phyloP scores from a whole-genome alignment of 2,888 invertebrate genomes.

The Erebia epiphron region DNA sequence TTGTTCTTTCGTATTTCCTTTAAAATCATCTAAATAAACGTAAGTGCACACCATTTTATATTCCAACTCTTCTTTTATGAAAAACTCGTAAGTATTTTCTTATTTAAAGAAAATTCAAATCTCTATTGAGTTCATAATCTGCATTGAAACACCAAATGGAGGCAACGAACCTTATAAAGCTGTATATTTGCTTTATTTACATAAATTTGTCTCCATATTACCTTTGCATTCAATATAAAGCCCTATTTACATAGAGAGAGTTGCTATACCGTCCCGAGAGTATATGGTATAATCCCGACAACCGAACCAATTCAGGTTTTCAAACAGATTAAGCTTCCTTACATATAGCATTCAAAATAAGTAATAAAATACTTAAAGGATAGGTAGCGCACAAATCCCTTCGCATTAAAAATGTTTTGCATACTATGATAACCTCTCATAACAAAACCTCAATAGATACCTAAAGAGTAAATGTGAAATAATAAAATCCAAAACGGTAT shows the following conservation, averaged over 20 bases:
- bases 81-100: background rate
- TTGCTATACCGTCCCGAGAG: background rate
- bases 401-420: too few species aligned
- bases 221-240: conserved; percentile 22
- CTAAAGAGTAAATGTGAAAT: too few species aligned
- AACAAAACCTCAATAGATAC: too few species aligned
- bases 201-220: conserved; percentile 26
- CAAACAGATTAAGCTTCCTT: too few species aligned
- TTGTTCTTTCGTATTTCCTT: background rate
- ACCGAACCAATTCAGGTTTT: too few species aligned
- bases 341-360: too few species aligned
- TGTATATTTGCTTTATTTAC: conserved; percentile 29
- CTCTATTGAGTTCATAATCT: conserved; percentile 22
- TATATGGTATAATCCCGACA: background rate
- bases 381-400: too few species aligned
- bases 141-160: conserved; percentile 18
- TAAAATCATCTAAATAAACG: background rate
- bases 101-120: conserved; percentile 14
- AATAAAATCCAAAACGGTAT: too few species aligned
- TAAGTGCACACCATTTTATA: background rate
- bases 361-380: too few species aligned
- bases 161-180: conserved; percentile 25
- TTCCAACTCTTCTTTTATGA: background rate
- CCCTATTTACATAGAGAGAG: conserved; percentile 1
- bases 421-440: too few species aligned